A percentile compares a stretch with the other conserved stretches of the same genome.
phyloP scores from a whole-genome alignment of 2,797 vertebrate genomes.

The Nannoperca obscura region DNA sequence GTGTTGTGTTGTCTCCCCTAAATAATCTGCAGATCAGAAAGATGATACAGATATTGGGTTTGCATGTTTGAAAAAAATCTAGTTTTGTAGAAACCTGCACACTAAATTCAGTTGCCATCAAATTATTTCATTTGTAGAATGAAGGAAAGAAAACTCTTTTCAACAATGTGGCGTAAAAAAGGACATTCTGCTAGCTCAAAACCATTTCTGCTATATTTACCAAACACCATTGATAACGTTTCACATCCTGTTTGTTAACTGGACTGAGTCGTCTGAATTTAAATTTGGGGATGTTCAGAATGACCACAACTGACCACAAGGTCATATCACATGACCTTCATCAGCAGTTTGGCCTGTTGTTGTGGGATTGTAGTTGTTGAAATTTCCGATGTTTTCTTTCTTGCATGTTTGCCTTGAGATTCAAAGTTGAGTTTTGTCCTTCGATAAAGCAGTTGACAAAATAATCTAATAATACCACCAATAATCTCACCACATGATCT shows the following conservation, averaged over 20 bases:
- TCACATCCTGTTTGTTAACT: constrained; percentile 5
- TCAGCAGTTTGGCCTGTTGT: constrained; percentile 6
- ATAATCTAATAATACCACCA: too few relatives aligned
- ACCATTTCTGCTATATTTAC: not conserved
- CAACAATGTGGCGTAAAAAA: not conserved
- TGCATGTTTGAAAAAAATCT: not conserved
- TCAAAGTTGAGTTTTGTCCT: not conserved
- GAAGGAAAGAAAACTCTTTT: not conserved
- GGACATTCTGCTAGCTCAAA: not conserved
- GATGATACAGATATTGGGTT: not conserved
- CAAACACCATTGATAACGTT: not conserved
- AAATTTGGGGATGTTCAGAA: not conserved
- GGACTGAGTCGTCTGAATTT: not conserved
- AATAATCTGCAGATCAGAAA: constrained; percentile 18
- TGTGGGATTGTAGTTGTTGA: not conserved
- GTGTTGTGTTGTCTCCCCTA: not conserved
- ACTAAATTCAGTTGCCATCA: not conserved
- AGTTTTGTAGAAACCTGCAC: not conserved
- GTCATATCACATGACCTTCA: not conserved
- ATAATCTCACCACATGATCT: not conserved
- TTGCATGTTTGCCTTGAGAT: not conserved
- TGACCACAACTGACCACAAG: not conserved
- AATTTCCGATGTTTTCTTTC: not conserved
- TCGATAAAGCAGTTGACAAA: not conserved
- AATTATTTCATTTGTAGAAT: not conserved